Evolutionary conservation across 2,113 vertebrate species (phyloP).

Genomic region (Pampusana beccarii): DNA sequence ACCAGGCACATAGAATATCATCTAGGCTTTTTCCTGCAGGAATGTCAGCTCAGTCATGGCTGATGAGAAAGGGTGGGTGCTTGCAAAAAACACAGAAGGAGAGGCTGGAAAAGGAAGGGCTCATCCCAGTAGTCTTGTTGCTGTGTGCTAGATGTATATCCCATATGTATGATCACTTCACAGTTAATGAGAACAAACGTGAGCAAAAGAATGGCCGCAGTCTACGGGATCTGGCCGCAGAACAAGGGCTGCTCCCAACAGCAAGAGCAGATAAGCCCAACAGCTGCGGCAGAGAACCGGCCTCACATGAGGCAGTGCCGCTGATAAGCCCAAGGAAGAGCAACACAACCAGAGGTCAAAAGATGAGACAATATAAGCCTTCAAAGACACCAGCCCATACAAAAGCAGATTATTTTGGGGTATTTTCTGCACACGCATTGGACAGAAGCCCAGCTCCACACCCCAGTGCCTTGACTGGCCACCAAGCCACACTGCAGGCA

Average conservation of each 20-base stretch:
- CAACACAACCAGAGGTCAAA: not conserved
- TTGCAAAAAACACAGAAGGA: not conserved
- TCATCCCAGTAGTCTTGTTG: not conserved
- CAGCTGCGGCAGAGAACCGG: not conserved
- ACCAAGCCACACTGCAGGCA: constrained; percentile 62
- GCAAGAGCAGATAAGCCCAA: not conserved
- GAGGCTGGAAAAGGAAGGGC: not conserved
- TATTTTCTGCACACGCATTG: not conserved
- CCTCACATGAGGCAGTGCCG: not conserved
- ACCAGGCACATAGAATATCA: not conserved
- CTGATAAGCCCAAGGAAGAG: not conserved
- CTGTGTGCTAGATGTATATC: not conserved
- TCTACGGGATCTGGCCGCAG: accelerated
- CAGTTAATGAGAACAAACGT: not conserved
- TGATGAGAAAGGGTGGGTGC: not conserved
- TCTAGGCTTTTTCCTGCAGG: not conserved
- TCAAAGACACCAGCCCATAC: not conserved
- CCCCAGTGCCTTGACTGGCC: constrained; percentile 54
- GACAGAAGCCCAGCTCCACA: constrained; percentile 29
- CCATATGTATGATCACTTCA: not conserved
- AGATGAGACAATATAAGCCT: not conserved
- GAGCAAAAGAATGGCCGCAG: accelerated
- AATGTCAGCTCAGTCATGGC: not conserved
- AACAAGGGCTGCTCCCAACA: not conserved
- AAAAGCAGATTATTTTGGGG: not conserved